Evolutionary conservation across 2,113 vertebrate species (phyloP).

Genomic region (Crotalus tigris): DNA sequence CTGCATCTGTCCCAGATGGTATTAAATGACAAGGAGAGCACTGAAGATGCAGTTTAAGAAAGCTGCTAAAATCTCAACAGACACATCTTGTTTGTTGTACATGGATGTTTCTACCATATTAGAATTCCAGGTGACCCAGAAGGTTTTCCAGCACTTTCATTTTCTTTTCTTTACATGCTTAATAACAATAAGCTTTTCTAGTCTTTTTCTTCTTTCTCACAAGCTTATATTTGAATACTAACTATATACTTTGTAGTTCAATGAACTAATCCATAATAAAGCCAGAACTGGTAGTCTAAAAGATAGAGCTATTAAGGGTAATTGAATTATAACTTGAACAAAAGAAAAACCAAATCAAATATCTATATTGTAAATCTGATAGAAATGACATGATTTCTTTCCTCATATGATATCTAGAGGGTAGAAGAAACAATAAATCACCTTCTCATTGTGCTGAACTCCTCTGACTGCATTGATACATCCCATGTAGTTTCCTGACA

Average conservation of each 20-base stretch:
- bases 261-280: background rate
- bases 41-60: conserved; percentile 9
- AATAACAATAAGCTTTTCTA: background rate
- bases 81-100: background rate
- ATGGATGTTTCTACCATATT: background rate
- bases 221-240: background rate
- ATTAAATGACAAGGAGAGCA: conserved; percentile 47
- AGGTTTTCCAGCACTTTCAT: background rate
- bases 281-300: background rate
- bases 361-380: background rate
- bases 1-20: conserved; percentile 35
- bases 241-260: background rate
- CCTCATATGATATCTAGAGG: background rate
- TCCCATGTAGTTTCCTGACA: background rate
- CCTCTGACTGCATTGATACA: background rate
- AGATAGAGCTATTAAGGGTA: too few species aligned
- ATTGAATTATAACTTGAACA: background rate
- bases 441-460: background rate
- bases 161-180: background rate
- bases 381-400: background rate
- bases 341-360: background rate
- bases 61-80: conserved; percentile 27
- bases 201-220: background rate
- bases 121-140: background rate
- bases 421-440: background rate